A percentile compares a stretch with the other conserved stretches of the same genome.
These are phyloP conservation scores for Catalaphyllia jardinei DNA, from an alignment of 64 coral and sea anemone genomes.

Conservation along the genomic window DNA sequence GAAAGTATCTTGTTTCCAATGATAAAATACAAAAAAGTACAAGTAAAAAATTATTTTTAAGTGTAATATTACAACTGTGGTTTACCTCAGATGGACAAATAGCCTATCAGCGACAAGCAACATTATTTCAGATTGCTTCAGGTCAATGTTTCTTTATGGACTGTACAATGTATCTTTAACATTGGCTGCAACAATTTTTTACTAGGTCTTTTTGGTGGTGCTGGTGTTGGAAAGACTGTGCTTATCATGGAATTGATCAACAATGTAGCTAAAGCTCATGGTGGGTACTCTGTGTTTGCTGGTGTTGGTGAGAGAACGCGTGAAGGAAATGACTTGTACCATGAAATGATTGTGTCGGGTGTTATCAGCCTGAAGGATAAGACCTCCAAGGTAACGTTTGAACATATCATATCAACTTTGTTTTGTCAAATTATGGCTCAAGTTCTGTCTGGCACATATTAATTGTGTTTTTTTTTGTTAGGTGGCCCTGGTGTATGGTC, in stretches of 20 bases:
- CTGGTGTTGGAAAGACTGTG: conserved; percentile 99
- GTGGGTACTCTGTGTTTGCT: conserved; percentile 99
- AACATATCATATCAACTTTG: not conserved
- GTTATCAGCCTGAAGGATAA: conserved; percentile 98
- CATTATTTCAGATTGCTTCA: too few relatives aligned
- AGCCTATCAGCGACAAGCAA: too few relatives aligned
- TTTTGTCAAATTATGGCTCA: not conserved
- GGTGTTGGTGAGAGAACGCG: conserved; percentile 98
- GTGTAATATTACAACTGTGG: too few relatives aligned
- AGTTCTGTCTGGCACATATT: not conserved
- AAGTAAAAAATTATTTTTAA: too few relatives aligned
- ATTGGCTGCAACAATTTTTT: not conserved
- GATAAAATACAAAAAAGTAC: too few relatives aligned
- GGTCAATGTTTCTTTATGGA: not conserved
- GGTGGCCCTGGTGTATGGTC: conserved; percentile 98
- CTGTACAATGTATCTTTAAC: not conserved
- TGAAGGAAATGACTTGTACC: conserved; percentile 99
- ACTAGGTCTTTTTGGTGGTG: conserved; percentile 94
- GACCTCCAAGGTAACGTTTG: conserved; percentile 80
- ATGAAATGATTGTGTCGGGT: conserved; percentile 99
- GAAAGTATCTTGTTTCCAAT: too few relatives aligned
- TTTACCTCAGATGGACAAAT: too few relatives aligned
- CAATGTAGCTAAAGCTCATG: conserved; percentile 99
- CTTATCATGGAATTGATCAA: conserved; percentile 98
- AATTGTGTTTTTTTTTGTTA: conserved; percentile 13